phyloP scores from a whole-genome alignment of 2,888 invertebrate genomes.

The Chrysolina haemoptera region DNA sequence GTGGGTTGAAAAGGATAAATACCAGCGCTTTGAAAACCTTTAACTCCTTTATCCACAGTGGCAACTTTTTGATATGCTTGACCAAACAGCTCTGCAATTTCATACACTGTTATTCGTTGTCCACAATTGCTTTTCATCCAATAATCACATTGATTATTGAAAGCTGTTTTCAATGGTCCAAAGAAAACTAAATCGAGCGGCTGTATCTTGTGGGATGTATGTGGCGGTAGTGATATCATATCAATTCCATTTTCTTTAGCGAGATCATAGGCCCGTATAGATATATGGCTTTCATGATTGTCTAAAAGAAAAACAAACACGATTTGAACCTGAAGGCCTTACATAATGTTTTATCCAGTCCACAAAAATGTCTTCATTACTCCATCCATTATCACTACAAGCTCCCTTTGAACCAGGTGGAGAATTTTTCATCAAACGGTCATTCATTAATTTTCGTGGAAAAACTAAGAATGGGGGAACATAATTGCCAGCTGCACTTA shows the following conservation, averaged over 20 bases:
- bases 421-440: slow-evolving; percentile 36
- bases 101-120: slow-evolving; percentile 22
- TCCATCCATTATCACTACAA: slow-evolving; percentile 37
- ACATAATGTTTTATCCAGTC: slow-evolving; percentile 37
- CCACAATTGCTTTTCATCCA: slow-evolving; percentile 17
- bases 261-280: too few relatives aligned
- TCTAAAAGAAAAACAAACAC: slow-evolving; percentile 33
- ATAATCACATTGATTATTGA: slow-evolving; percentile 23
- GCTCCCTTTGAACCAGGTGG: slow-evolving; percentile 34
- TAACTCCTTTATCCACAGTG: slow-evolving; percentile 24
- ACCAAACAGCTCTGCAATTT: slow-evolving; percentile 13
- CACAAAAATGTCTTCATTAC: slow-evolving; percentile 39
- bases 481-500: slow-evolving; percentile 31
- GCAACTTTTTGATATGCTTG: slow-evolving; percentile 26
- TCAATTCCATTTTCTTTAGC: slow-evolving; percentile 32
- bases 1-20: slow-evolving; percentile 10
- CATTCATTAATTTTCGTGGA: slow-evolving; percentile 35
- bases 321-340: slow-evolving; percentile 30
- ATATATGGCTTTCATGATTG: too few relatives aligned
- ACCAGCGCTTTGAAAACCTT: slow-evolving; percentile 12
- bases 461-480: slow-evolving; percentile 23
- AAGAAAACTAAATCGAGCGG: slow-evolving; percentile 30
- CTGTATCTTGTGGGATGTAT: slow-evolving; percentile 29
- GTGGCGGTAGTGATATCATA: slow-evolving; percentile 27
- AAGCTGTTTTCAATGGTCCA: slow-evolving; percentile 27